Percentiles rank a stretch among this genome's conserved stretches.
Evolutionary conservation across 2,113 vertebrate species (phyloP).

Genomic region (Thamnaconus septentrionalis): DNA sequence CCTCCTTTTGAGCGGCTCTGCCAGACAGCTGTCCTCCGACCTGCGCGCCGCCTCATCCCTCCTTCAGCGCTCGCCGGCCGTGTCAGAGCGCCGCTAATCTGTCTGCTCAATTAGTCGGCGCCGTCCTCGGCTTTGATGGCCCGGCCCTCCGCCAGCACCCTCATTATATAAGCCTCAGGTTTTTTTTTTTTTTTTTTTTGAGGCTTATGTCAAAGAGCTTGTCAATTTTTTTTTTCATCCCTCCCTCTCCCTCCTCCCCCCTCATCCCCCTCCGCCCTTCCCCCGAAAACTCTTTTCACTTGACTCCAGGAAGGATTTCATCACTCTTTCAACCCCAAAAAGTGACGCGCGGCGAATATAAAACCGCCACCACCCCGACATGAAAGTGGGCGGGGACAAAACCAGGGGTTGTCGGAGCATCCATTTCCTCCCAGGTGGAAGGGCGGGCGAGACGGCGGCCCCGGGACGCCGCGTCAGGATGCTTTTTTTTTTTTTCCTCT

Average conservation of each 20-base stretch:
- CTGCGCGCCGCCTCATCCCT: slow-evolving; percentile 43
- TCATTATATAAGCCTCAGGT: slow-evolving; percentile 64
- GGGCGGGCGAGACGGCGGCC: too few relatives aligned
- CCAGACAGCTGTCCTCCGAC: slow-evolving; percentile 50
- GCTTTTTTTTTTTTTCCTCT: slow-evolving; percentile 12
- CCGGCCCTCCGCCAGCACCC: slow-evolving; percentile 55
- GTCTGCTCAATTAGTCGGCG: slow-evolving; percentile 66
- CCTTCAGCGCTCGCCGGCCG: slow-evolving; percentile 32
- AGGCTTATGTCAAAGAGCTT: slow-evolving; percentile 66
- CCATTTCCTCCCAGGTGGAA: not conserved
- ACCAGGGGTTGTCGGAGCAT: not conserved
- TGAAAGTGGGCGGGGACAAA: too few relatives aligned
- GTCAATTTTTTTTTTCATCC: slow-evolving; percentile 6
- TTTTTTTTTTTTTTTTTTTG: slow-evolving; percentile 23
- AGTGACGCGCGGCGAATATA: slow-evolving; percentile 6
- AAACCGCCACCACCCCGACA: not conserved
- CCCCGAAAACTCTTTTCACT: too few relatives aligned
- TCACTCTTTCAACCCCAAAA: slow-evolving; percentile 23
- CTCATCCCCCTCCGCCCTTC: too few relatives aligned
- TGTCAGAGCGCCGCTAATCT: slow-evolving; percentile 64
- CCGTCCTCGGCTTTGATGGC: slow-evolving; percentile 60
- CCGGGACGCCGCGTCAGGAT: not conserved
- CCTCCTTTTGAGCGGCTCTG: slow-evolving; percentile 10
- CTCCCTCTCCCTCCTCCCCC: slow-evolving; percentile 14
- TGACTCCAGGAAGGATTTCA: slow-evolving; percentile 29